These are phyloP conservation scores for Ceratosolen fusciceps DNA, from an alignment of 1,140 invertebrate genomes.

Conservation along the genomic window DNA sequence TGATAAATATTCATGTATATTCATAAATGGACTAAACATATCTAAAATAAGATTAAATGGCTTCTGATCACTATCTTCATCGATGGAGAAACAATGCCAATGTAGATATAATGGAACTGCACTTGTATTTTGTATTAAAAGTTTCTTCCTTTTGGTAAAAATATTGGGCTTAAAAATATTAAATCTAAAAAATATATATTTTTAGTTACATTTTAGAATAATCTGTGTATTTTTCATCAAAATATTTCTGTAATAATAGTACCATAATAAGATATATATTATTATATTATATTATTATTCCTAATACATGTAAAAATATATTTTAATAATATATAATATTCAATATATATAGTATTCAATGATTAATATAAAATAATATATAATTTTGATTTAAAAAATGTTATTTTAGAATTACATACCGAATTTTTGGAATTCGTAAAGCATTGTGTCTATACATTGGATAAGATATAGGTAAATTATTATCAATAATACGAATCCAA, in stretches of 20 bases:
- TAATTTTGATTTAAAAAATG: background rate
- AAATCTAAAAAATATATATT: conserved; percentile 48
- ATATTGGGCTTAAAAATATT: conserved; percentile 3
- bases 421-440: conserved; percentile 22
- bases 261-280: background rate
- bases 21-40: conserved; percentile 47
- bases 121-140: conserved; percentile 53
- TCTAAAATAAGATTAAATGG: conserved; percentile 53
- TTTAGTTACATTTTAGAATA: background rate
- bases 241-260: background rate
- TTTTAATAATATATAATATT: background rate
- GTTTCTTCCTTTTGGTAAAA: background rate
- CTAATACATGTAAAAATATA: background rate
- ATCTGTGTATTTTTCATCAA: background rate
- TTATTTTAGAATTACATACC: conserved; percentile 7
- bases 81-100: conserved; percentile 52
- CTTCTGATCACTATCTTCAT: background rate
- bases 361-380: background rate
- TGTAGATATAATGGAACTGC: conserved; percentile 49
- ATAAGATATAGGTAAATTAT: conserved; percentile 61
- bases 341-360: background rate
- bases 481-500: conserved; percentile 61
- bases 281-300: background rate
- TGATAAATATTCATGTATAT: conserved; percentile 17
- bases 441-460: conserved; percentile 55